Percentiles rank a stretch among this genome's conserved stretches.
Evolutionary conservation across 2,797 vertebrate genomes (phyloP).

Genomic region (Acestrorhynchus altus): DNA sequence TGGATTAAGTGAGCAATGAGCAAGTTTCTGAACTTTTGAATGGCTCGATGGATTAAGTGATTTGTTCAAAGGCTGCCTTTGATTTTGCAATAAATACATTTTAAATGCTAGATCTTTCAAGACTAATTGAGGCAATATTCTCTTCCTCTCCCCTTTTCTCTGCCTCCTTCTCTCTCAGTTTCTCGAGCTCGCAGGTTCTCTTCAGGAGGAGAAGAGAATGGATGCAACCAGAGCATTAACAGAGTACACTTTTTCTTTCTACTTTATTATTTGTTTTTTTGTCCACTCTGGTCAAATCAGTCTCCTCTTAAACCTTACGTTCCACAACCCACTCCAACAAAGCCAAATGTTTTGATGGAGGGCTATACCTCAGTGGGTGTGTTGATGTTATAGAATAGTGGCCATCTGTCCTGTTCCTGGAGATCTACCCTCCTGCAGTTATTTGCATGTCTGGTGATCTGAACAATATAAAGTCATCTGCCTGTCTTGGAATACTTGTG

Average conservation of each 20-base stretch:
- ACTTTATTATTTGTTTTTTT: constrained; percentile 3
- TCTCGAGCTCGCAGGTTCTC: constrained; percentile 84
- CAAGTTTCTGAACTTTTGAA: neutral
- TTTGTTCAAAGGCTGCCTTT: too few species aligned
- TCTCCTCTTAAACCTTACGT: neutral
- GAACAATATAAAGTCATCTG: neutral
- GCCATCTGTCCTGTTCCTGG: neutral
- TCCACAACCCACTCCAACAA: neutral
- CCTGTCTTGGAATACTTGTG: neutral
- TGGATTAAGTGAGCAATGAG: too few species aligned
- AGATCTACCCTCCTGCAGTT: too few species aligned
- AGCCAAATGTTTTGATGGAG: neutral
- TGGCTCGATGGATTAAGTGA: too few species aligned
- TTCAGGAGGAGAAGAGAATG: constrained; percentile 91
- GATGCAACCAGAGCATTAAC: constrained; percentile 91
- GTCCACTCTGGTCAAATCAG: too few species aligned
- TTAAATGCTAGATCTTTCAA: neutral
- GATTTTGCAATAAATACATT: too few species aligned
- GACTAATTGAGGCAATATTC: neutral
- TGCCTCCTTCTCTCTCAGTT: constrained; percentile 38
- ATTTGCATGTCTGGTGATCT: too few species aligned
- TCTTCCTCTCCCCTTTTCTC: constrained; percentile 53
- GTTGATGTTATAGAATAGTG: too few species aligned
- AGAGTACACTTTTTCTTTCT: constrained; percentile 75
- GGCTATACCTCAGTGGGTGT: neutral